Base-by-base conservation (phyloP, 2,797 vertebrate genomes). In the Poecilia gillii region DNA sequence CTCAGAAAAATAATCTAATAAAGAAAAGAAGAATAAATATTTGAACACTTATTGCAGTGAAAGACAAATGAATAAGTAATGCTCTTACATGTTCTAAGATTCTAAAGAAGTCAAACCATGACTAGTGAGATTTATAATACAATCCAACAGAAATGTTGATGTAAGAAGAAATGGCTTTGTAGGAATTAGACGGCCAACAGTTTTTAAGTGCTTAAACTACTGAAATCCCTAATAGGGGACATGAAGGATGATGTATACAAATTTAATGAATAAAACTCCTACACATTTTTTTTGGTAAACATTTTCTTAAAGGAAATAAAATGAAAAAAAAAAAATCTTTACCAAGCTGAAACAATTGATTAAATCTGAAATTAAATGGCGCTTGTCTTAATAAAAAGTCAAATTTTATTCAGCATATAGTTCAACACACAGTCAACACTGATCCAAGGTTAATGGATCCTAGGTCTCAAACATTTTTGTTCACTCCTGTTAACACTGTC, bases 1-100 rank as follows among this genome's bases (percentile, higher is more conserved):
- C 0, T 97, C 94, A 2, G 97, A 97, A 91, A 99, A 99, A 94
- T 99, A 99, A 82, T 98, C 98, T 99, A 90, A 39, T 0, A 72
- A 74, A 33, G 82, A 64, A 85, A 0, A 89, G 14, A 39, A 75
- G 81, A 82, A 18, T 85, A 82, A 73, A 71, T 31, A n/a, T 72
- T 7, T 57, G 3, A 74, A 68, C 66, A 79, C 72, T 80, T 25
- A 53, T 18, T 77, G 13, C 7, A 75, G 53, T 39, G 46, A 31
- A 8, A 75, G 9, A 76, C 33, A 77, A 31, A n/a, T 80, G 8
- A 84, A 74, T n/a, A 80, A 25, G 20, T 45, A 46, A 85, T 49
- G 25, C 2, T 70, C 11, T 45, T 36, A 28, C 1, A 68, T 79
- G 51, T 45, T 81, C 71, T 0, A 33, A 80, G 20, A 77, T 57